These are phyloP conservation scores for Pygoscelis adeliae DNA, from an alignment of 2,113 vertebrate genomes.

Conservation along the genomic window DNA sequence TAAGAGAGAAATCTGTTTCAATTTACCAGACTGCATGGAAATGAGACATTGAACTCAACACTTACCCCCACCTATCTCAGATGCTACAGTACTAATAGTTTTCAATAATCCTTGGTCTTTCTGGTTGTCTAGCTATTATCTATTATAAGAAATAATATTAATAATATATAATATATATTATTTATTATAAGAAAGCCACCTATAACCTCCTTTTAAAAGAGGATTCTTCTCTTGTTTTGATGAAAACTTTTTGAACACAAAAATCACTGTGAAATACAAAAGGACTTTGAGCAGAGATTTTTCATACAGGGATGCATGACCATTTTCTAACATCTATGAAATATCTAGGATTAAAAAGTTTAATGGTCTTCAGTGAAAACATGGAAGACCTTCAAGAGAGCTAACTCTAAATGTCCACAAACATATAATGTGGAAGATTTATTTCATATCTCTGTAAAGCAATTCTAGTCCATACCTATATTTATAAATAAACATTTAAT, in stretches of 20 bases:
- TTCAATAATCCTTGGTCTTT: not conserved
- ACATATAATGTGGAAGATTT: not conserved
- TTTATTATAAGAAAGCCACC: not conserved
- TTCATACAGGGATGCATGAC: not conserved
- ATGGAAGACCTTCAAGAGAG: not conserved
- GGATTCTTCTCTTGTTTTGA: not conserved
- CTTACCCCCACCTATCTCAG: not conserved
- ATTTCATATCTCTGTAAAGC: not conserved
- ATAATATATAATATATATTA: no score
- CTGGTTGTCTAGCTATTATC: not conserved
- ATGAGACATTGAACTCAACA: slow-evolving; percentile 1
- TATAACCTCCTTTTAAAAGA: not conserved
- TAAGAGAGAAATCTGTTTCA: slow-evolving; percentile 25
- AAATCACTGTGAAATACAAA: not conserved
- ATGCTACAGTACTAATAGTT: not conserved
- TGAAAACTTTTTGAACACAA: not conserved
- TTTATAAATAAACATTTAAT: not conserved
- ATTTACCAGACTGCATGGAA: not conserved
- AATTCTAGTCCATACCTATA: not conserved
- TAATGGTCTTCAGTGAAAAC: not conserved
- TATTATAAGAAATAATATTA: no score
- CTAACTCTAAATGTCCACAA: not conserved
- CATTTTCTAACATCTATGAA: not conserved
- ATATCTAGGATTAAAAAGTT: not conserved
- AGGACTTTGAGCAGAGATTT: not conserved